Base-by-base conservation (phyloP, 1,140 invertebrate species). In the Asobara japonica region DNA sequence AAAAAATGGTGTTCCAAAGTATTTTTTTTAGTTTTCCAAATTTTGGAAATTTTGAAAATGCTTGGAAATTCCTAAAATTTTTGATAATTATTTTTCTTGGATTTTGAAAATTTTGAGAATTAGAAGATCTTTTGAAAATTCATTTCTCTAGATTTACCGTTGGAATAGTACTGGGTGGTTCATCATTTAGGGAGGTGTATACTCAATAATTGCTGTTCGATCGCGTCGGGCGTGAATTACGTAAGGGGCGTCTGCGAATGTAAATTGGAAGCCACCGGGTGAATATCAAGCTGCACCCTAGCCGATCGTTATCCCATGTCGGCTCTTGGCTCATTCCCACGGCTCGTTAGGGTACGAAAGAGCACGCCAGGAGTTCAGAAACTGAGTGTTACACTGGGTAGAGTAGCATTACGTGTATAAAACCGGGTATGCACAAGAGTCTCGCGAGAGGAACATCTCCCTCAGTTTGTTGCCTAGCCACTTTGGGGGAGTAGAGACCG, bases 181-280 rank as follows among this genome's bases (percentile, higher is more conserved):
- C 41, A n/a, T 45, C 13, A 45, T 13, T 45, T 16, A 45, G 41
- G 41, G 41, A 16, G 41, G 41, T 18, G 10, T 25, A 36, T 56
- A 56, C 51, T 62, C 61, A 16, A 25, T 64, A 38, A 70, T 70
- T 62, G 60, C 38, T 70, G 56, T 13, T 25, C 36, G 60, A 62
- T 30, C 22, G 56, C 11, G 11, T 27, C 22, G 27, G 38, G 65
- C 38, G 60, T 70, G 60, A 70, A 70, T 70, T 70, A 70, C 69
- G 60, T 70, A 70, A 70, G 60, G 69, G 69, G 69, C 60, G 69
- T 70, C 69, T 70, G 69, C 69, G 60, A 70, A 70, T 70, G 69
- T 70, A 70, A 70, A 70, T 70, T 70, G 69, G 69, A 70, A 64
- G 69, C 69, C 33, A 70, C 69, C 36, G 36, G 36, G 60, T 27